phyloP scores from a whole-genome alignment of 64 coral and sea anemone species.

The Catalaphyllia jardinei region DNA sequence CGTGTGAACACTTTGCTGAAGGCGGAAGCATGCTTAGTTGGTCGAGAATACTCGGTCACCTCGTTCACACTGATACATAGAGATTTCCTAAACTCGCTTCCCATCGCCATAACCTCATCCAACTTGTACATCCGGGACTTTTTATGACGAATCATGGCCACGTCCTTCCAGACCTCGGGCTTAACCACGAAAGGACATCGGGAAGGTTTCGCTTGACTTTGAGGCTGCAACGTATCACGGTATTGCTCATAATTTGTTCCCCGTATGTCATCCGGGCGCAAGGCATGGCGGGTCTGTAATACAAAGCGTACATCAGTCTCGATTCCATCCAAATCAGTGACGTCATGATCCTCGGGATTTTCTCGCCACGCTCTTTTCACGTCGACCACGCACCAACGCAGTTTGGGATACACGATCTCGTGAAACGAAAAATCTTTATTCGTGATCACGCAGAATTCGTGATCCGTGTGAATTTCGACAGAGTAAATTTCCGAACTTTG shows the following conservation, averaged over 20 bases:
- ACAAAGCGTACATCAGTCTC: conserved; percentile 89
- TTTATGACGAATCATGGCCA: conserved; percentile 75
- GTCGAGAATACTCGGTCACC: conserved; percentile 84
- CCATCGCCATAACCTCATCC: background rate
- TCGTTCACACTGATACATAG: conserved; percentile 53
- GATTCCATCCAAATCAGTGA: conserved; percentile 58
- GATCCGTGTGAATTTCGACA: conserved; percentile 47
- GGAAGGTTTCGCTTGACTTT: background rate
- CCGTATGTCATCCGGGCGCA: conserved; percentile 54
- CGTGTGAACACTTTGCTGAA: conserved; percentile 82
- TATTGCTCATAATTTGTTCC: conserved; percentile 77
- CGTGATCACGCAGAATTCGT: conserved; percentile 69
- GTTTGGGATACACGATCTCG: conserved; percentile 64
- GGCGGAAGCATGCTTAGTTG: conserved; percentile 53
- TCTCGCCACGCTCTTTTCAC: conserved; percentile 79
- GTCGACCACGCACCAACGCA: conserved; percentile 84
- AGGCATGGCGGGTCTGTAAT: conserved; percentile 61
- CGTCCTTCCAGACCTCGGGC: conserved; percentile 78
- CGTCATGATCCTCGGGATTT: conserved; percentile 18
- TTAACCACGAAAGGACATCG: conserved; percentile 54
- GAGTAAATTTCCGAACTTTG: background rate
- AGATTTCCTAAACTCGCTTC: conserved; percentile 46
- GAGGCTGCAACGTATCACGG: conserved; percentile 58
- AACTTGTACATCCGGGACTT: conserved; percentile 42
- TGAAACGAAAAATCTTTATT: conserved; percentile 53